Percentiles rank a stretch among this genome's conserved stretches.
phyloP scores from a whole-genome alignment of 2,113 vertebrate species.

The Rhodinocichla rosea region DNA sequence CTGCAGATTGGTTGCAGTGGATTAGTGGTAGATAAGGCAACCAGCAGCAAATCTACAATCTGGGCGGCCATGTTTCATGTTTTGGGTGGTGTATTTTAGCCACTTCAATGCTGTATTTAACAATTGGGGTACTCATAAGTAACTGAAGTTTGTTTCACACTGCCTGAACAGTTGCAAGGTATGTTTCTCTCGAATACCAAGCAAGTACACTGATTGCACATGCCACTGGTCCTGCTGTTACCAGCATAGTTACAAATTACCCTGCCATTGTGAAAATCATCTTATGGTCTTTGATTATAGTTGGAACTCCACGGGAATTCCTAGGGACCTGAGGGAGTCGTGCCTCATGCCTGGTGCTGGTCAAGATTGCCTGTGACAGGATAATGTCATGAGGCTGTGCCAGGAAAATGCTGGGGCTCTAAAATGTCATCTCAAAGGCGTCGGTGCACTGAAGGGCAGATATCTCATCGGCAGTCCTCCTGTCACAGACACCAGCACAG shows the following conservation, averaged over 20 bases:
- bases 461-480: accelerated
- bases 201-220: accelerated
- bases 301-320: not conserved
- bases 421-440: not conserved
- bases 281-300: accelerated
- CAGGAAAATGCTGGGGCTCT: not conserved
- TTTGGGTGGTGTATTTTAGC: not conserved
- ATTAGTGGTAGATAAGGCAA: not conserved
- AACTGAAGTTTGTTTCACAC: not conserved
- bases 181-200: not conserved
- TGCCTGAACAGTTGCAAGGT: not conserved
- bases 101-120: not conserved
- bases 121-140: not conserved
- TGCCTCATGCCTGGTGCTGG: not conserved
- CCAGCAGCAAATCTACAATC: not conserved
- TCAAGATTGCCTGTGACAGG: not conserved
- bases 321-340: not conserved
- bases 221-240: not conserved
- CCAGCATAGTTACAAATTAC: not conserved
- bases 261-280: not conserved
- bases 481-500: not conserved
- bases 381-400: accelerated
- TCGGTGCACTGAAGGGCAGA: not conserved
- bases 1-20: not conserved
- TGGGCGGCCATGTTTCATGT: not conserved